Evolutionary conservation across 2,797 vertebrate species (phyloP).

Genomic region (Gallinago solitaria): DNA sequence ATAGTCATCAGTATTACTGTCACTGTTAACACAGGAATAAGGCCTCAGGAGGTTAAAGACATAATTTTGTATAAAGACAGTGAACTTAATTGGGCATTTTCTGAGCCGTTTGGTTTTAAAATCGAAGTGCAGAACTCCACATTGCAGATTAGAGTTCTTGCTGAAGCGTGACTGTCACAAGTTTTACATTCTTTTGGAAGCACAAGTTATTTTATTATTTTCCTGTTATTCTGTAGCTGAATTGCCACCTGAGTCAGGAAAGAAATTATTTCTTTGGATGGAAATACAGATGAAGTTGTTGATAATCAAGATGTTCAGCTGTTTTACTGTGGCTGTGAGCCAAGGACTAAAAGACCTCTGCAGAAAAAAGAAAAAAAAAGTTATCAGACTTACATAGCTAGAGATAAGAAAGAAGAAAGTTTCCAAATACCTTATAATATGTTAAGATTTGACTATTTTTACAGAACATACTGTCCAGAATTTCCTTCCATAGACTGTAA

Average conservation of each 20-base stretch:
- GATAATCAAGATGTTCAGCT: conserved; percentile 49
- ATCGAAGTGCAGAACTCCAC: not conserved
- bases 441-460: not conserved
- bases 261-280: conserved; percentile 48
- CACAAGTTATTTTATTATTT: not conserved
- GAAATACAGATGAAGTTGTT: conserved; percentile 46
- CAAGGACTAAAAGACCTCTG: not conserved
- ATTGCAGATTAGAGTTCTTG: not conserved
- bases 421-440: not conserved
- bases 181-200: conserved; percentile 2
- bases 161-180: not conserved
- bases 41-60: not conserved
- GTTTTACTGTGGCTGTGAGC: conserved; percentile 4
- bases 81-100: not conserved
- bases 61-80: not conserved
- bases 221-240: conserved; percentile 40
- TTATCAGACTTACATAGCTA: not conserved
- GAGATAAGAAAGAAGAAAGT: not conserved
- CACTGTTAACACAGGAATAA: not conserved
- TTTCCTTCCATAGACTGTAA: not conserved
- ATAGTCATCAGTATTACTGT: not conserved
- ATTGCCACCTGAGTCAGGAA: conserved; percentile 22
- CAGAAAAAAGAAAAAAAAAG: not conserved
- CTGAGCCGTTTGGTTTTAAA: not conserved
- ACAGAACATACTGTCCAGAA: not conserved